phyloP scores from a whole-genome alignment of 2,113 vertebrate genomes.

The Nansenia antarctica region DNA sequence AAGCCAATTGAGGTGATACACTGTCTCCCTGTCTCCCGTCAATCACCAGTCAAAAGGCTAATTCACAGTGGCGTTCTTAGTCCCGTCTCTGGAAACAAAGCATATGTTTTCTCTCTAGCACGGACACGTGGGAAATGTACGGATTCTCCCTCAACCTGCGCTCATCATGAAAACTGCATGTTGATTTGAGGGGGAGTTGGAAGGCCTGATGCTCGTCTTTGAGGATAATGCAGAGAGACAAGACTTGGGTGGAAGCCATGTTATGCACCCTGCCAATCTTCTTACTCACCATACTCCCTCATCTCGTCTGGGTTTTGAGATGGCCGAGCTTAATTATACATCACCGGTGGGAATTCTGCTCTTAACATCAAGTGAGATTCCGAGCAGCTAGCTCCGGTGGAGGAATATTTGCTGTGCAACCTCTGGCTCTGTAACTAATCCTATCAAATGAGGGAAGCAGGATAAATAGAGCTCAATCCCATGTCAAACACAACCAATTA shows the following conservation, averaged over 20 bases:
- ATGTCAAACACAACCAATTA: conserved; percentile 58
- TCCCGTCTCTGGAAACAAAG: conserved; percentile 37
- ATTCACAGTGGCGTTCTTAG: conserved; percentile 48
- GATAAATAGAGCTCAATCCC: conserved; percentile 51
- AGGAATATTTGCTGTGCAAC: conserved; percentile 32
- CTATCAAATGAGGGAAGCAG: conserved; percentile 51
- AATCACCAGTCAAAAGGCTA: conserved; percentile 48
- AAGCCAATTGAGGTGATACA: conserved; percentile 38
- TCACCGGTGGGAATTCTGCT: conserved; percentile 24
- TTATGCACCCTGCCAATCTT: no score
- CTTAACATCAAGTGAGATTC: background rate
- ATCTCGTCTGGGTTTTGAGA: conserved; percentile 42
- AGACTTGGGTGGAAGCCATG: background rate
- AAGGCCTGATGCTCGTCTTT: no score
- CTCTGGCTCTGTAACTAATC: conserved; percentile 59
- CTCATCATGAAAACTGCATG: conserved; percentile 13
- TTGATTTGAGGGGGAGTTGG: background rate
- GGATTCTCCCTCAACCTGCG: conserved; percentile 21
- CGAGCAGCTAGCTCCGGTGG: background rate
- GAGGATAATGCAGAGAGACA: no score
- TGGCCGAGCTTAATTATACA: conserved; percentile 44
- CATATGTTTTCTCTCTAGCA: conserved; percentile 7
- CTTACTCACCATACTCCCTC: background rate
- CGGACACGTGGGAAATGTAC: background rate
- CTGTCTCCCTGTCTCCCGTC: conserved; percentile 42